phyloP scores from a whole-genome alignment of 2,113 vertebrate species.

The Ardeotis arabs region DNA sequence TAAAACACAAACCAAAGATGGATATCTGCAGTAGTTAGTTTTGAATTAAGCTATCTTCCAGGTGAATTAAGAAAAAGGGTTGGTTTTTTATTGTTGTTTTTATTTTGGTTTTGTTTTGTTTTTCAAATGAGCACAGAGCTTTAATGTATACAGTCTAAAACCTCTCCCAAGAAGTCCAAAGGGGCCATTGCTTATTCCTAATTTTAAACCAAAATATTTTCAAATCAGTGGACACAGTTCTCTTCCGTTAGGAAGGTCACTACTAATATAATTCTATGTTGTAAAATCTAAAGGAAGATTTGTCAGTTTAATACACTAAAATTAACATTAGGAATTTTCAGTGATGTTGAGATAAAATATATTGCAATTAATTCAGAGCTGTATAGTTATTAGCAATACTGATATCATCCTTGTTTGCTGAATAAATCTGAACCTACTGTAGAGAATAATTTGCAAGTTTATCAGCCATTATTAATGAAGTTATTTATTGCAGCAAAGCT shows the following conservation, averaged over 20 bases:
- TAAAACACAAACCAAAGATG: background rate
- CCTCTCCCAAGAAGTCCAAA: background rate
- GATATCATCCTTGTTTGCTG: background rate
- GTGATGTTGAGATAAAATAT: background rate
- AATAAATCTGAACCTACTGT: constrained; percentile 45
- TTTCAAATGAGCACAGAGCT: background rate
- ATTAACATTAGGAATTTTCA: background rate
- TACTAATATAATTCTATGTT: background rate
- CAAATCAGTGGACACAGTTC: background rate
- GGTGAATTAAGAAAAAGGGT: background rate
- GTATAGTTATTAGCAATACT: background rate
- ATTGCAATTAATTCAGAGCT: constrained; percentile 9
- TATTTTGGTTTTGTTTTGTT: background rate
- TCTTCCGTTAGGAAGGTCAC: background rate
- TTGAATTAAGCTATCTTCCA: background rate
- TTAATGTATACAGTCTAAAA: background rate
- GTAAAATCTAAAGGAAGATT: background rate
- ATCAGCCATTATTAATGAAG: constrained; percentile 61
- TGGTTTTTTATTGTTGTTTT: fast-evolving
- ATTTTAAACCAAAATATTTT: background rate
- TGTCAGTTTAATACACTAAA: background rate
- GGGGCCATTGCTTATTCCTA: background rate
- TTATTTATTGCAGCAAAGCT: constrained; percentile 57
- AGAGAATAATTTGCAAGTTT: constrained; percentile 63
- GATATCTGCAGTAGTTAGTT: background rate